These are phyloP conservation scores for Phrynocephalus vlangalii DNA, from an alignment of 2,797 vertebrate species.

Conservation along the genomic window DNA sequence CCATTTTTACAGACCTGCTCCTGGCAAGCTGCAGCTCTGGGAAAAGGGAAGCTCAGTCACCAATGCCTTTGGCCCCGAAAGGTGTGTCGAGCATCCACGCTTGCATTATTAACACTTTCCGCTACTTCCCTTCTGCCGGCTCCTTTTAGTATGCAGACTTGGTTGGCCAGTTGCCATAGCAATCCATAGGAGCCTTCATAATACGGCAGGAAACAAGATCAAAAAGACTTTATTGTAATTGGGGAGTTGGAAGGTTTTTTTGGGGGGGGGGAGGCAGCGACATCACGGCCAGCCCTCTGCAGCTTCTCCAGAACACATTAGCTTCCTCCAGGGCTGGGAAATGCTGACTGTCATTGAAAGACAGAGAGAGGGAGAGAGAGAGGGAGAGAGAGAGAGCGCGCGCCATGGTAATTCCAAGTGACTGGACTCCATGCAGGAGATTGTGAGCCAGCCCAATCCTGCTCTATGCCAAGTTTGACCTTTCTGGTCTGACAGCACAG, in stretches of 20 bases:
- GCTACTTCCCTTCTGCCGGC: conserved; percentile 48
- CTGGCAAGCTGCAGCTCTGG: background rate
- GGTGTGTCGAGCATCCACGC: background rate
- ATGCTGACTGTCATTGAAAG: background rate
- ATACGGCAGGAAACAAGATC: conserved; percentile 67
- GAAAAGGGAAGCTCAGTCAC: conserved; percentile 5
- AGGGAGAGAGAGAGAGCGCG: background rate
- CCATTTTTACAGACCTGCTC: background rate
- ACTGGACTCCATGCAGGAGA: no score
- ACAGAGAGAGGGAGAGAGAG: background rate
- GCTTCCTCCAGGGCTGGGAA: conserved; percentile 19
- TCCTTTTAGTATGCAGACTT: conserved; percentile 70
- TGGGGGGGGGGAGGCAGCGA: background rate
- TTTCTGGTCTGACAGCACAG: no score
- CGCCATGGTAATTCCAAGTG: no score
- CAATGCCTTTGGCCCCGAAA: conserved; percentile 28
- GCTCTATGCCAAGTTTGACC: no score
- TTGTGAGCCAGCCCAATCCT: no score
- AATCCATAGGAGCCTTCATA: conserved; percentile 66
- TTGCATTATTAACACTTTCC: conserved; percentile 50
- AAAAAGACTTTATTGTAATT: conserved; percentile 64
- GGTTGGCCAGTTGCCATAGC: conserved; percentile 75
- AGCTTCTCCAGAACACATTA: conserved; percentile 28
- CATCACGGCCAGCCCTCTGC: background rate
- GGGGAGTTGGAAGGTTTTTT: background rate